Conservation (phyloP, 2,113 vertebrate species). For the Pterophyllum scalare region DNA sequence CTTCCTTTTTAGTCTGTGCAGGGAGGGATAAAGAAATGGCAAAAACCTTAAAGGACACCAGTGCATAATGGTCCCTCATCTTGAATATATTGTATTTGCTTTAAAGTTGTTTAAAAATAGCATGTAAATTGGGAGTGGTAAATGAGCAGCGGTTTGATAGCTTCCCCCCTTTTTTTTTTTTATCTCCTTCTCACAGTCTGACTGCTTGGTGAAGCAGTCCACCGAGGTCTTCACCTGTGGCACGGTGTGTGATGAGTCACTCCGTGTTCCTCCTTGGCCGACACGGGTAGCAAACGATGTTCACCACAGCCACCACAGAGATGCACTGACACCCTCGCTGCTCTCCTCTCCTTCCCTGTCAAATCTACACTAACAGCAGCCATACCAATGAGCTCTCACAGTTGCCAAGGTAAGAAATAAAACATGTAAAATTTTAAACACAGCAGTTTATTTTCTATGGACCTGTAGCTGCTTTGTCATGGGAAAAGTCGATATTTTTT, state of each 20-base stretch:
- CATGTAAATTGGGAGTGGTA: fast-evolving
- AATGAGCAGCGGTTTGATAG: background rate
- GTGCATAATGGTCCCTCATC: background rate
- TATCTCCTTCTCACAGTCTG: conserved; percentile 24
- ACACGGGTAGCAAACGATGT: conserved; percentile 63
- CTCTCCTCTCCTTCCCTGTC: conserved; percentile 34
- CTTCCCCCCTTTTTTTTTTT: background rate
- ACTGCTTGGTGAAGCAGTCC: conserved; percentile 9
- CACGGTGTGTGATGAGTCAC: conserved; percentile 36
- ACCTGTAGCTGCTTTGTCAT: background rate
- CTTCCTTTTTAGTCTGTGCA: background rate
- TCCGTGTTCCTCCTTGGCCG: conserved; percentile 21
- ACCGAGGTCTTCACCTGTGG: conserved; percentile 47
- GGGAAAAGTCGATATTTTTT: background rate
- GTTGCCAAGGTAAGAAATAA: conserved; percentile 73
- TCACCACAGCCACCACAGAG: conserved; percentile 32
- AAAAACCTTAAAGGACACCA: background rate
- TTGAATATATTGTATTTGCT: background rate
- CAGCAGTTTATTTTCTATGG: background rate
- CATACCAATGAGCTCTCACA: conserved; percentile 76
- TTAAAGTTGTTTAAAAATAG: background rate
- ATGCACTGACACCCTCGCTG: conserved; percentile 61
- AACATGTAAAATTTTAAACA: background rate
- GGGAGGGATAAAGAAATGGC: background rate
- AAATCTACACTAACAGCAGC: conserved; percentile 12